Evolutionary conservation across 2,797 vertebrate species (phyloP), one percentile per base, ranked within the genome.

Genomic region (Tokudaia tokunoshimensis): DNA sequence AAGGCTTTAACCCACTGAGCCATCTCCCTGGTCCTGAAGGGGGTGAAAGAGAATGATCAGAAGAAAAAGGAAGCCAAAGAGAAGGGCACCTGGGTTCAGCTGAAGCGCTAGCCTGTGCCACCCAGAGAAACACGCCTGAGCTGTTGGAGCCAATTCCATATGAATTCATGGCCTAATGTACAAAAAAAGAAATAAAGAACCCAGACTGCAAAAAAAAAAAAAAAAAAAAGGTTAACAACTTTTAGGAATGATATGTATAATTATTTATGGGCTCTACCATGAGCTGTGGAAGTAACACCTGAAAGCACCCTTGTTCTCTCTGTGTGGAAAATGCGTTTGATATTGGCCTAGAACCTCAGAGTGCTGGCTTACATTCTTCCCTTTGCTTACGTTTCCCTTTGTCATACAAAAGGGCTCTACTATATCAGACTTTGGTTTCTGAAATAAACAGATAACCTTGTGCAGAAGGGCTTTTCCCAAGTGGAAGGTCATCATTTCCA

Each of bases 381-480:
- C 70, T 20, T 72, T 72, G 34, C n/a, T 72, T 37, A 72, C 3
- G 7, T 19, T 70, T 72, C 22, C 75, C 59, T 91, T 89, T 91
- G 89, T 84, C 89, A 81, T 92, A 74, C 15, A 88, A 83, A 92
- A 79, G 61, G 83, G 63, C 75, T 96, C 91, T 74, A 59, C 55
- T 80, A 92, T 63, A 94, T 70, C 57, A 83, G 50, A 74, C 41
- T 17, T 94, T 17, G 89, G 67, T 57, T 82, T 93, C 74, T 94
- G 63, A 94, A 94, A 75, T 81, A 85, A 96, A 65, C 85, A 93
- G 93, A 87, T 75, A 12, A 0, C 86, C 65, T 97, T 97, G 96
- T 83, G 41, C 50, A 91, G 26, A 55, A 89, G 88, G 44, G 50
- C 50, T 76, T 70, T 50, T 78, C 41, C 85, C 31, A 79, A 81